phyloP scores from a whole-genome alignment of 2,113 vertebrate genomes.

The Coptodon rendalli region DNA sequence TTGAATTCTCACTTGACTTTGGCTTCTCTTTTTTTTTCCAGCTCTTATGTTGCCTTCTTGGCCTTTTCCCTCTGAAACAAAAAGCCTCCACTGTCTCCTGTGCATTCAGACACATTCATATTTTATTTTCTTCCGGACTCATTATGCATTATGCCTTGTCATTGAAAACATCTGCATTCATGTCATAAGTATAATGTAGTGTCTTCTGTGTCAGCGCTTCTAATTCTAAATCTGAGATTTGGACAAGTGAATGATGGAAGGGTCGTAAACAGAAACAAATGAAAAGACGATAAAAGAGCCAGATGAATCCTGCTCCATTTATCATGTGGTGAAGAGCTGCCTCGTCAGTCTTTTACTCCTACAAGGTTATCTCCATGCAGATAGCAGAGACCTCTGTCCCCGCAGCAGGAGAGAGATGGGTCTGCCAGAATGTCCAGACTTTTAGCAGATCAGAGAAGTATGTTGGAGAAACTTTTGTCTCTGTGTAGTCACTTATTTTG shows the following conservation, averaged over 20 bases:
- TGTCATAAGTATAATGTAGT: not conserved
- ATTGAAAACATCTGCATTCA: not conserved
- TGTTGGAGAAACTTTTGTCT: not conserved
- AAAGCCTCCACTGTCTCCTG: not conserved
- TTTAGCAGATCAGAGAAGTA: constrained; percentile 16
- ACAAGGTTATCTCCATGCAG: not conserved
- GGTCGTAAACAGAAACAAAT: not conserved
- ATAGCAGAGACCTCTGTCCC: not conserved
- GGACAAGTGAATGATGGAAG: not conserved
- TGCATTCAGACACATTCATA: not conserved
- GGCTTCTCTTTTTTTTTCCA: not conserved
- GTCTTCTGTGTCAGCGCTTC: not conserved
- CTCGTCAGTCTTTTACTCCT: not conserved
- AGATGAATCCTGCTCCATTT: not conserved
- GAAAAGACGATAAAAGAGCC: not conserved
- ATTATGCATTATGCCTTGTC: not conserved
- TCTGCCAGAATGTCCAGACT: not conserved
- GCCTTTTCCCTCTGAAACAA: not conserved
- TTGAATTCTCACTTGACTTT: constrained; percentile 28
- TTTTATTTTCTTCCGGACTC: not conserved
- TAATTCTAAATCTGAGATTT: constrained; percentile 3
- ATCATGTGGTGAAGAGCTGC: not conserved
- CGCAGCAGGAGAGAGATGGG: not conserved
- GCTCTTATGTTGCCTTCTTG: not conserved
- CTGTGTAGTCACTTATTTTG: not conserved